Percentiles rank a stretch among this genome's conserved stretches.
Conservation (phyloP, 2,113 vertebrate genomes). For the Labeo catla region DNA sequence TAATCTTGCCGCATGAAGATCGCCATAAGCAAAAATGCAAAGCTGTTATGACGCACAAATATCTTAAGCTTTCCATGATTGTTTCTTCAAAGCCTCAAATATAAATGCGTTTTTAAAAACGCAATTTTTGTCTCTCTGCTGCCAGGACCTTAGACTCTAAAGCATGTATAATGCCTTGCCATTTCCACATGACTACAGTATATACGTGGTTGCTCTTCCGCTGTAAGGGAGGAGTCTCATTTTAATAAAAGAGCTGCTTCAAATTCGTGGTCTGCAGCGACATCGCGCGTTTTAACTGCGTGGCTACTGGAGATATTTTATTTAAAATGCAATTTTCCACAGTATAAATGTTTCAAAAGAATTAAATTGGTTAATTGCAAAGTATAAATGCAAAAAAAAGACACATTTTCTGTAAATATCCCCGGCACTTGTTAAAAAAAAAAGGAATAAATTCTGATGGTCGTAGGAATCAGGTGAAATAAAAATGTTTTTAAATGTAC, state of each 20-base stretch:
- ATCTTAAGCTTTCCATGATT: constrained; percentile 36
- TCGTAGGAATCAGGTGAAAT: background rate
- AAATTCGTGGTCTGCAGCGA: constrained; percentile 49
- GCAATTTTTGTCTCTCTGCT: background rate
- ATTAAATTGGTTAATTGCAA: background rate
- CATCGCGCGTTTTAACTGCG: constrained; percentile 16
- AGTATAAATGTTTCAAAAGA: background rate
- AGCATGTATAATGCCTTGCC: background rate
- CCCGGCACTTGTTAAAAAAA: background rate
- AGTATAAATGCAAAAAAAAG: background rate
- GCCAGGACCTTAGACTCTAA: background rate
- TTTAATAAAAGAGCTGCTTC: background rate
- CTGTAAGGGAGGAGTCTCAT: constrained; percentile 32
- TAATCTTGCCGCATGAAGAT: constrained; percentile 60
- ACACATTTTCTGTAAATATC: background rate
- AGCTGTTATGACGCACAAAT: constrained; percentile 51
- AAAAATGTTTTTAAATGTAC: background rate
- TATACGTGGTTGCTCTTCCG: background rate
- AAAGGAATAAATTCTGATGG: background rate
- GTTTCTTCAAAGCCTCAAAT: background rate
- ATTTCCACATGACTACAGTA: background rate
- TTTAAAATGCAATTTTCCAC: background rate
- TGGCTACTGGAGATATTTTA: background rate
- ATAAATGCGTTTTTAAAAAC: background rate
- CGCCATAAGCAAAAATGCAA: constrained; percentile 54